A percentile compares a stretch with the other conserved stretches of the same genome.
phyloP scores from a whole-genome alignment of 1,140 invertebrate genomes.

The Neodiprion lecontei region DNA sequence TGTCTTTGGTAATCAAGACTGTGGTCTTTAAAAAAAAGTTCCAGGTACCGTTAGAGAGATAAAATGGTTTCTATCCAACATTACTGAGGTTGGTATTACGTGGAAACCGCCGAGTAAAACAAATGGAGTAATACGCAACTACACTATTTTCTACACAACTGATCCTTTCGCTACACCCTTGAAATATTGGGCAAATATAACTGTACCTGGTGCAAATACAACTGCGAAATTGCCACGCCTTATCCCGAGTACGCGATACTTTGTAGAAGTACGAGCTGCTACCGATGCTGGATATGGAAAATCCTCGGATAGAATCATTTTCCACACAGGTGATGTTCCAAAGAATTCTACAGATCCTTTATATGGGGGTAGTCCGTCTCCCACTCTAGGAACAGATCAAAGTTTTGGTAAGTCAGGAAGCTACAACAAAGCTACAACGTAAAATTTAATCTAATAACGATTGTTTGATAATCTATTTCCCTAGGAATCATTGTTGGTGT shows the following conservation, averaged over 20 bases:
- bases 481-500: slow-evolving; percentile 53
- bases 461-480: slow-evolving; percentile 20
- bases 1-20: background rate
- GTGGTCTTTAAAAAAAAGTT: slow-evolving; percentile 46
- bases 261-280: slow-evolving; percentile 62
- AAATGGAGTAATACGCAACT: slow-evolving; percentile 61
- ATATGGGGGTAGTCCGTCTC: slow-evolving; percentile 44
- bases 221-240: slow-evolving; percentile 55
- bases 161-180: slow-evolving; percentile 44
- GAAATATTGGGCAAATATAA: slow-evolving; percentile 54
- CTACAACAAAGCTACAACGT: slow-evolving; percentile 14
- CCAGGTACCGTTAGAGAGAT: slow-evolving; percentile 62
- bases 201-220: slow-evolving; percentile 53
- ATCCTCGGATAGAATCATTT: slow-evolving; percentile 52
- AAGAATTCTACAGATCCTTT: slow-evolving; percentile 42
- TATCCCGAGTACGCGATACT: slow-evolving; percentile 60
- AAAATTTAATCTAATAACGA: slow-evolving; percentile 5
- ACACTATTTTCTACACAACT: slow-evolving; percentile 56
- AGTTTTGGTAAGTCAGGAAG: slow-evolving; percentile 51
- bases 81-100: slow-evolving; percentile 56
- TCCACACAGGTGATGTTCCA: slow-evolving; percentile 43
- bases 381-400: slow-evolving; percentile 50
- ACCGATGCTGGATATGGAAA: slow-evolving; percentile 64
- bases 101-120: slow-evolving; percentile 62
- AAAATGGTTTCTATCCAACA: slow-evolving; percentile 59